Evolutionary conservation across 2,113 vertebrate species (phyloP), one percentile per base, ranked within the genome.

Genomic region (Elachura formosa): DNA sequence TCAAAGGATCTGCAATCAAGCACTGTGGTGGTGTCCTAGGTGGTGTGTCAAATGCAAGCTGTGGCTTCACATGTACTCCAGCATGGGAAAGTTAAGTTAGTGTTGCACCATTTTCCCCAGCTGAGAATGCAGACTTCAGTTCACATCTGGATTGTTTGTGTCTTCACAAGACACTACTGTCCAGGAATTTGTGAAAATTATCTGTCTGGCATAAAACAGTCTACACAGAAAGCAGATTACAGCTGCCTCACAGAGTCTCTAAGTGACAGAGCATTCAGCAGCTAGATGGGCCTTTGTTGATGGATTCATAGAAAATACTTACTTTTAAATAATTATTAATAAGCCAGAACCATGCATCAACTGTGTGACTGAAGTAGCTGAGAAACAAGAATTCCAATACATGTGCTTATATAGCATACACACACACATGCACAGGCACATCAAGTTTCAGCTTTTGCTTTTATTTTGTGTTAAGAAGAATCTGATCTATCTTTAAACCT

Each of bases 131-230:
- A 19, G 40, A 33, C 6, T 66, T 48, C n/a, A 80, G 55, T 46
- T 84, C 63, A 40, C 38, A 63, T 55, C 33, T 87, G 91, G 54
- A 59, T 16, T 31, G 43, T 84, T 55, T 63, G 56, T 0, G 0
- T 82, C 71, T 91, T 94, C 45, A 19, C 23, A 59, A 78, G 45
- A 73, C 71, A 83, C 21, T 90, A 4, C 41, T 69, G 58, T 73
- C 63, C 66, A 90, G 67, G 92, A 90, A 76, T 90, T 76, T 54
- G 19, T 73, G 74, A 68, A 66, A 90, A 93, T 73, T 61, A 54
- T 34, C 31, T 79, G 48, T 76, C 74, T 84, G 54, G 26, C 58
- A 85, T 41, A 80, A 85, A 69, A 78, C 5, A 59, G 18, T n/a
- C 41, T 51, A 26, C 56, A 22, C 10, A 46, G 40, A 81, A 72